Base-by-base conservation (phyloP, 2,797 vertebrate species). In the Phoeniculus purpureus region DNA sequence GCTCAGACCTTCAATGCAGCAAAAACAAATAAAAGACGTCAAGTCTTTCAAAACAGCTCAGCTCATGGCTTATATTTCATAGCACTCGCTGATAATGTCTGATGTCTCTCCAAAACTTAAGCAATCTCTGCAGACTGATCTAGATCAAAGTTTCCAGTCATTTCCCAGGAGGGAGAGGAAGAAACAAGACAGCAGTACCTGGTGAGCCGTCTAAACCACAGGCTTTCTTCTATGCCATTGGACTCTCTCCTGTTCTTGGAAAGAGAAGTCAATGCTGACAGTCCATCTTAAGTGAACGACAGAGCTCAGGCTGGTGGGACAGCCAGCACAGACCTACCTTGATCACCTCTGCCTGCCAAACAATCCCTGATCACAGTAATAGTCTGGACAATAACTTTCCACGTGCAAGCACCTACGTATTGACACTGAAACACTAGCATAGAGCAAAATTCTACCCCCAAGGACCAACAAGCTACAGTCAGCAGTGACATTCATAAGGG, bases 291-390 rank as follows among this genome's bases (percentile, higher is more conserved):
- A 76, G 29, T 29, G n/a, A 48, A 1, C 55, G 29, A 29, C 12
- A 59, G 43, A 58, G 34, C 58, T 37, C 48, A 31, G 58, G 29
- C 48, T 66, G 67, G 29, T 2, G 1, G 6, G 15, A 32, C 21
- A 65, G 21, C 13, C n/a, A 20, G 12, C 5, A 1, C 43, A 56
- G 62, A 47, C n/a, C 20, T 29, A 43, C 27, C 25, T 27, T 25
- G 60, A 51, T 21, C 43, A 27, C 48, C 47, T 6, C 32, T 5
- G 52, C 21, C 22, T 60, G 25, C 48, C 40, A 65, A 52, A 52
- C 40, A 70, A 61, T 1, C 16, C 21, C 47, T 12, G 51, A 51
- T 7, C 2, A 0, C 37, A 66, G 8, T 2, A 3, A 13, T 4
- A 52, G 29, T 9, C 65, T 51, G 61, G 25, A 22, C 17, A 43